phyloP scores from a whole-genome alignment of 2,113 vertebrate genomes.

The Hyla sarda region DNA sequence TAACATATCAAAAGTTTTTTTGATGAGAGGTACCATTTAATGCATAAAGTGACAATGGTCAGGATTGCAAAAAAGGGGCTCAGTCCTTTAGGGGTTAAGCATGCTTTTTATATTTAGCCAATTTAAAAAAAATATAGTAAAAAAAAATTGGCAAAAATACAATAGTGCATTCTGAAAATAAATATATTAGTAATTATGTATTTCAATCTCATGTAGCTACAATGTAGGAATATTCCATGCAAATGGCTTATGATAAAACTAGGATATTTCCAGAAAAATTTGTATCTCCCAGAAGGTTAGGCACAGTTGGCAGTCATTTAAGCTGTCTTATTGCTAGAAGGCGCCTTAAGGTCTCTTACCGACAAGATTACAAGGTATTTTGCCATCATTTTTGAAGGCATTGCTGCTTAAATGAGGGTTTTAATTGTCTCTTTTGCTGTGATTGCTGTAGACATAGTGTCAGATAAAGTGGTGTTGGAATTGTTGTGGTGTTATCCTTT shows the following conservation, averaged over 20 bases:
- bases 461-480: conserved; percentile 35
- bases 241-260: neutral
- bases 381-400: conserved; percentile 23
- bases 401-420: conserved; percentile 22
- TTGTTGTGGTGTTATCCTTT: conserved; percentile 34
- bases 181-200: neutral
- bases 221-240: neutral
- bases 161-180: too few relatives aligned
- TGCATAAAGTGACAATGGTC: too few relatives aligned
- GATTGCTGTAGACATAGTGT: conserved; percentile 34
- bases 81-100: too few relatives aligned
- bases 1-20: too few relatives aligned
- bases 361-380: neutral
- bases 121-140: too few relatives aligned
- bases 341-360: conserved; percentile 21
- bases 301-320: neutral
- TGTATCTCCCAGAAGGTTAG: neutral
- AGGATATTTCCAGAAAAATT: neutral
- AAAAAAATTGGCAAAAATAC: too few relatives aligned
- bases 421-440: conserved; percentile 21
- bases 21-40: too few relatives aligned
- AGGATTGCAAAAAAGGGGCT: too few relatives aligned
- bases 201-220: neutral
- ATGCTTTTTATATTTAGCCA: too few relatives aligned
- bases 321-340: neutral